These are phyloP conservation scores for Cyprinus carpio DNA, from an alignment of 2,113 vertebrate genomes.

Conservation along the genomic window DNA sequence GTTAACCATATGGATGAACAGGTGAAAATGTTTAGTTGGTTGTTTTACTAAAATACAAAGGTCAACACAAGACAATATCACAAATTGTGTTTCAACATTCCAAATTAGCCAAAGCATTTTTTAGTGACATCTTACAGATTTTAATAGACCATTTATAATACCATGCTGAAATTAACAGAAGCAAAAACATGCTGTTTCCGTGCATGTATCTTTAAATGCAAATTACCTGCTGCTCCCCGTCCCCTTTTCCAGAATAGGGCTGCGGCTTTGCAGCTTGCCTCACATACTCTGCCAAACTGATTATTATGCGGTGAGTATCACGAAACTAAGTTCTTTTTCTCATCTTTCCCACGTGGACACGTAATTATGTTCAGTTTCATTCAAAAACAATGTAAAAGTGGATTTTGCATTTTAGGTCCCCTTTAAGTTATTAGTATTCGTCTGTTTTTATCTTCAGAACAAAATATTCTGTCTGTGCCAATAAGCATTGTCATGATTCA, in stretches of 20 bases:
- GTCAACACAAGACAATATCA: not conserved
- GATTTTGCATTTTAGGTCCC: not conserved
- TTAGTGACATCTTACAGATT: not conserved
- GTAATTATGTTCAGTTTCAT: no score
- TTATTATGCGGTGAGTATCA: not conserved
- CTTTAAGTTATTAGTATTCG: not conserved
- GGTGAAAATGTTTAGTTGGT: not conserved
- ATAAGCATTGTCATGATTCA: not conserved
- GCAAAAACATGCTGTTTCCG: not conserved
- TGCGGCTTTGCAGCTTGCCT: not conserved
- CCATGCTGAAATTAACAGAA: not conserved
- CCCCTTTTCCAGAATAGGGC: not conserved
- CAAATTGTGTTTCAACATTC: not conserved
- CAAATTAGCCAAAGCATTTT: not conserved
- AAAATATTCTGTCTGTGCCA: not conserved
- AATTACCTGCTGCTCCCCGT: not conserved
- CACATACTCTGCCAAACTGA: not conserved
- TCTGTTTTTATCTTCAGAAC: not conserved
- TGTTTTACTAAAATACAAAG: not conserved
- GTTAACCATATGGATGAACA: constrained; percentile 13
- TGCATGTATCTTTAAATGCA: not conserved
- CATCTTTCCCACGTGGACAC: no score
- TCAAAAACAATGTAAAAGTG: not conserved
- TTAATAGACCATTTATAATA: not conserved
- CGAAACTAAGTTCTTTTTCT: no score